Conservation (phyloP, 2,888 invertebrate species). For the Tricholauxania praeusta region DNA sequence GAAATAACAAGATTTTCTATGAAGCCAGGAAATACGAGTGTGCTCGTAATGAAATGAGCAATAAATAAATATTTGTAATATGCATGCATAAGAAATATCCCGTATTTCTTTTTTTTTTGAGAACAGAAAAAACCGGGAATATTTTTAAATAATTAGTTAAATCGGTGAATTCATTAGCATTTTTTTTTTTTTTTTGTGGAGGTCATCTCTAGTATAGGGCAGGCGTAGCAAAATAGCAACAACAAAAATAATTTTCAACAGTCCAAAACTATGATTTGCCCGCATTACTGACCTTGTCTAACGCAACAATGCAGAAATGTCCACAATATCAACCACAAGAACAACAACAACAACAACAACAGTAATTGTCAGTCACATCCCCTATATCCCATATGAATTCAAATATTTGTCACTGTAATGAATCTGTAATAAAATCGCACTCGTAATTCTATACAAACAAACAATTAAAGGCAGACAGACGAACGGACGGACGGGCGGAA, state of each 20-base stretch:
- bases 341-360: neutral
- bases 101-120: neutral
- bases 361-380: constrained; percentile 9
- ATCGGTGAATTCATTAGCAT: constrained; percentile 19
- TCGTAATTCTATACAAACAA: neutral
- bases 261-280: constrained; percentile 1
- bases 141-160: constrained; percentile 25
- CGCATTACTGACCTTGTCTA: constrained; percentile 28
- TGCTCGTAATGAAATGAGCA: neutral
- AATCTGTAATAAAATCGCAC: too few relatives aligned
- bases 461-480: neutral
- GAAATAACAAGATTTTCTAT: constrained; percentile 1
- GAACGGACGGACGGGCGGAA: neutral
- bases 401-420: too few relatives aligned
- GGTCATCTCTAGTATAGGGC: neutral
- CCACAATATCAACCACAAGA: neutral
- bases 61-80: neutral
- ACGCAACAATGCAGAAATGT: neutral
- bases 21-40: neutral
- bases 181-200: neutral
- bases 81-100: neutral
- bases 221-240: neutral
- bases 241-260: neutral
- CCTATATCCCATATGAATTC: constrained; percentile 8
- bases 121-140: constrained; percentile 13